Evolutionary conservation across 1,140 invertebrate species (phyloP).

Genomic region (Macrosteles quadrilineatus): DNA sequence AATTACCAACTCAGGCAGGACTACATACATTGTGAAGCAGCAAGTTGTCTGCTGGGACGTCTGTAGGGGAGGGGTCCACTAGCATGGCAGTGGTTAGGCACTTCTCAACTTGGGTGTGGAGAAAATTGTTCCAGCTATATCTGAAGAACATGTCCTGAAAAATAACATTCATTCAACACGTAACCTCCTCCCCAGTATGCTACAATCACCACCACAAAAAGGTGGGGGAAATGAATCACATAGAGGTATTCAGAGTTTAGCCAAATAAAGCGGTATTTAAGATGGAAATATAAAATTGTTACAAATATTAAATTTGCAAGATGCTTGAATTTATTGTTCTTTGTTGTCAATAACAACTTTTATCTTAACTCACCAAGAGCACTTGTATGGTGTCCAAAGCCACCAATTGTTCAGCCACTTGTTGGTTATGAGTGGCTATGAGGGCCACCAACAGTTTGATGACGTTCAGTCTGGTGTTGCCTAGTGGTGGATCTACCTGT

Average conservation of each 20-base stretch:
- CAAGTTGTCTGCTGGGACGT: conserved; percentile 45
- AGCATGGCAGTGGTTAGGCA: conserved; percentile 68
- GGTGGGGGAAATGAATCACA: too few relatives aligned
- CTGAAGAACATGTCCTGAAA: conserved; percentile 81
- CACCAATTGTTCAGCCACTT: conserved; percentile 57
- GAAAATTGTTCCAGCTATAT: conserved; percentile 86
- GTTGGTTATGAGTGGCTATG: conserved; percentile 64
- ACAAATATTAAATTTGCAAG: too few relatives aligned
- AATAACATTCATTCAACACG: too few relatives aligned
- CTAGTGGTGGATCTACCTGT: conserved; percentile 69
- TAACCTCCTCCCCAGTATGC: too few relatives aligned
- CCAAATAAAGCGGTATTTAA: too few relatives aligned
- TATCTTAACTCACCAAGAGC: conserved; percentile 64
- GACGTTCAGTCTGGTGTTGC: conserved; percentile 73
- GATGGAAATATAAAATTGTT: too few relatives aligned
- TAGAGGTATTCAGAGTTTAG: too few relatives aligned
- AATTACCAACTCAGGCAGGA: too few relatives aligned
- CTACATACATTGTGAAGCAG: conserved; percentile 58
- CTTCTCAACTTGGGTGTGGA: conserved; percentile 81
- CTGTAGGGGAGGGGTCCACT: conserved; percentile 42
- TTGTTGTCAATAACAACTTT: too few relatives aligned
- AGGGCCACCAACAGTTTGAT: conserved; percentile 70
- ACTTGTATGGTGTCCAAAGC: conserved; percentile 61
- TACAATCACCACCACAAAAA: too few relatives aligned
- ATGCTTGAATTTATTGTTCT: too few relatives aligned